Conservation (phyloP, 2,797 vertebrate species). For the Pangasius djambal region DNA sequence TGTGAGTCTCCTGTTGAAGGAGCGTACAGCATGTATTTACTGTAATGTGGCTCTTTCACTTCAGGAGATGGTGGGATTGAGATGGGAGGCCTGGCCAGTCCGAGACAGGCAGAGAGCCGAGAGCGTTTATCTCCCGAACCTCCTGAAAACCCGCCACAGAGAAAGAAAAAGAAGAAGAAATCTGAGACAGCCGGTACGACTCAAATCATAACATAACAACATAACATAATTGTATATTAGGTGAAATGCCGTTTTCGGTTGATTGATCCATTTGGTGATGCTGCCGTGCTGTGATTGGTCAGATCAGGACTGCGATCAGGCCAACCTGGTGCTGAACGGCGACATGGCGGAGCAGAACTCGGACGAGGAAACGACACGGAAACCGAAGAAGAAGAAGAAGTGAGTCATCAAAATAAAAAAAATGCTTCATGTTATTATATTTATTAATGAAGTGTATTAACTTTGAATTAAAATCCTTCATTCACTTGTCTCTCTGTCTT, state of each 20-base stretch:
- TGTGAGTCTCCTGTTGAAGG: not conserved
- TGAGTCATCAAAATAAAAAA: constrained; percentile 66
- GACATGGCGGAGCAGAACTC: constrained; percentile 78
- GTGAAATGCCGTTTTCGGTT: not conserved
- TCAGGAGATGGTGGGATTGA: constrained; percentile 68
- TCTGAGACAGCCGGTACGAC: constrained; percentile 65
- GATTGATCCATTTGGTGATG: not conserved
- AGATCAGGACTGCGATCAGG: constrained; percentile 75
- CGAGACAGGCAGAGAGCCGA: constrained; percentile 70
- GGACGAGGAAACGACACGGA: constrained; percentile 78
- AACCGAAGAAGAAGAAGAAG: constrained; percentile 88
- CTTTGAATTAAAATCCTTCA: not conserved
- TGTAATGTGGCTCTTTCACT: not conserved
- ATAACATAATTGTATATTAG: not conserved
- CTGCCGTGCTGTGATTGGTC: constrained; percentile 40
- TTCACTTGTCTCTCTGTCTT: not conserved
- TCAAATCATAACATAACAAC: not conserved
- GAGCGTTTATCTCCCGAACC: constrained; percentile 76
- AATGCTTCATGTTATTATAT: not conserved
- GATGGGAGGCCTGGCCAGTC: constrained; percentile 72
- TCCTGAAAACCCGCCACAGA: constrained; percentile 69
- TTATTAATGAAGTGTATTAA: not conserved
- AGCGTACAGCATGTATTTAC: not conserved
- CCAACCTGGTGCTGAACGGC: constrained; percentile 80
- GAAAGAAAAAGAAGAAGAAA: constrained; percentile 84